Base-by-base conservation (phyloP, 2,888 invertebrate species). In the Drosophila koepferae region DNA sequence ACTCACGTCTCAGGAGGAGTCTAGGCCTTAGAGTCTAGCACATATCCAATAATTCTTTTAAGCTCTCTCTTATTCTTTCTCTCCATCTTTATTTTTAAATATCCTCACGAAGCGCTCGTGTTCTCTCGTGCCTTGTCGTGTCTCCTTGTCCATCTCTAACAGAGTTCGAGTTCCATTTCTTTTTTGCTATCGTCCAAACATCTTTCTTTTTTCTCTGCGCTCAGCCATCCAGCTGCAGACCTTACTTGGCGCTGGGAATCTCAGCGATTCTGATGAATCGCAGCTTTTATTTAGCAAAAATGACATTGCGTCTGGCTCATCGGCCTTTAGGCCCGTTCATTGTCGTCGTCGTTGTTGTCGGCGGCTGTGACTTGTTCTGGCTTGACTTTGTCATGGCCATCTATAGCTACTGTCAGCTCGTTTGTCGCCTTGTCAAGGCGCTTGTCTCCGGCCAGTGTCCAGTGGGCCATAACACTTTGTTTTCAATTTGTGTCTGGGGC, bases 391-490 rank as follows among this genome's bases (percentile, higher is more conserved):
- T 74, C 67, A 74, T 75, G 67, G 79, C 77, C 77, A 68, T 78
- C 54, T 71, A 63, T 63, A 63, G 77, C 77, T 68, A 75, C 77
- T 72, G 72, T 64, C 34, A 49, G 63, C 69, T 81, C 61, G 75
- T 75, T 71, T 78, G 64, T 72, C 73, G 71, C 72, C 78, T 76
- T 74, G 76, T 63, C 74, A 74, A 51, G 51, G 31, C 54, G 31
- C 60, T 41, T 44, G 38, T 6, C 23, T 28, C 31, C 34, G 61
- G 54, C 44, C 64, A 54, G 49, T 51, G 67, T 46, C 71, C 72
- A 56, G 59, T 66, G 79, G 79, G 71, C 74, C 72, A 86, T 74
- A 87, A 81, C 82, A 85, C 88, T 77, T 81, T 81, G 72, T 80
- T 80, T 80, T 80, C 80, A 74, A 78, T 86, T 84, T 86, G 86